Conservation (phyloP, 2,888 invertebrate species). For the Nycteola revayana region DNA sequence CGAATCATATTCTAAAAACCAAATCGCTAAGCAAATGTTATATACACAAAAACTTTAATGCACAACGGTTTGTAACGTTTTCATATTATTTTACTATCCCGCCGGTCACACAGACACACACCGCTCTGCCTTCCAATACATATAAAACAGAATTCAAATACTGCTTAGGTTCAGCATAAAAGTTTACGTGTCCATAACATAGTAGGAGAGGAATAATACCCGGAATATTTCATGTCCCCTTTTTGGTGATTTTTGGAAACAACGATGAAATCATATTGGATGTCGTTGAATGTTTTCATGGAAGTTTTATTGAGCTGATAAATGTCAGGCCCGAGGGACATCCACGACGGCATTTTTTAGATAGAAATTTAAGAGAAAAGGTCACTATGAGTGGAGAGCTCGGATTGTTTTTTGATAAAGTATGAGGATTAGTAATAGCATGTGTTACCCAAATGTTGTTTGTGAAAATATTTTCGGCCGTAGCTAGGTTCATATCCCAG, state of each 20-base stretch:
- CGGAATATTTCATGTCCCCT: constrained; percentile 55
- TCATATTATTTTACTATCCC: constrained; percentile 33
- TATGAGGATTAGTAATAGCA: constrained; percentile 15
- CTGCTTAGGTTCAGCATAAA: constrained; percentile 48
- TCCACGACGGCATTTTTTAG: constrained; percentile 61
- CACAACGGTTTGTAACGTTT: constrained; percentile 22
- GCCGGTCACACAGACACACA: constrained; percentile 31
- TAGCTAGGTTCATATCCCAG: too few species aligned
- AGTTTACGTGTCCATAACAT: constrained; percentile 57
- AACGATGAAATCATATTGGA: constrained; percentile 71
- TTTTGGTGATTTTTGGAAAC: constrained; percentile 51
- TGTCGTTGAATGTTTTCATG: constrained; percentile 71
- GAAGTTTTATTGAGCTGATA: constrained; percentile 74
- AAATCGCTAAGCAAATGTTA: too few species aligned
- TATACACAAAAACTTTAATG: constrained; percentile 35
- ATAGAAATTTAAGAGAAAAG: constrained; percentile 56
- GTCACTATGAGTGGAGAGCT: constrained; percentile 27
- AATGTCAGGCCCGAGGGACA: constrained; percentile 64
- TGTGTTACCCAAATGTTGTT: neutral
- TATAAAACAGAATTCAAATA: constrained; percentile 37
- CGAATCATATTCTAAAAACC: too few species aligned
- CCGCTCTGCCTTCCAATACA: constrained; percentile 27
- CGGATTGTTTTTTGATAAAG: constrained; percentile 33
- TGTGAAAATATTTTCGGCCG: too few species aligned
- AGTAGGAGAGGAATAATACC: constrained; percentile 54